phyloP scores from a whole-genome alignment of 1,140 invertebrate genomes.

The Drosophila triauraria region DNA sequence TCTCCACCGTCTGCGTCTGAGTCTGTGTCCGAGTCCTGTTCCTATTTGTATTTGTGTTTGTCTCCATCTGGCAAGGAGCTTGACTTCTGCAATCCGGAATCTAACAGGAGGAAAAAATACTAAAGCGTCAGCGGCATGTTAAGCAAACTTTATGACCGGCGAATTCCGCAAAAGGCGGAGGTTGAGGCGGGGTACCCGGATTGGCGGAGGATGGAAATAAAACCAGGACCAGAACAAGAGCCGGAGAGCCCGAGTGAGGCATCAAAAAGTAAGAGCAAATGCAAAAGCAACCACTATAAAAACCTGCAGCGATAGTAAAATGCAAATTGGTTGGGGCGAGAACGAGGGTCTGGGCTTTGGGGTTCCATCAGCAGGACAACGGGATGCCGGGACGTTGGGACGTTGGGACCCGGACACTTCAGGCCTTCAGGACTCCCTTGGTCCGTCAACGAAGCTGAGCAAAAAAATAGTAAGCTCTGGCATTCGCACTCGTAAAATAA shows the following conservation, averaged over 20 bases:
- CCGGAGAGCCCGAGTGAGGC: slow-evolving; percentile 63
- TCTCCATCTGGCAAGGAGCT: slow-evolving; percentile 69
- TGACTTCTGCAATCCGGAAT: slow-evolving; percentile 78
- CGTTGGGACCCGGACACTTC: slow-evolving; percentile 6
- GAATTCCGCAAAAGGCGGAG: slow-evolving; percentile 34
- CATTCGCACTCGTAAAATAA: slow-evolving; percentile 83
- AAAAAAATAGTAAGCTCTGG: slow-evolving; percentile 62
- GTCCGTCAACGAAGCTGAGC: slow-evolving; percentile 47
- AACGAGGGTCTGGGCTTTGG: slow-evolving; percentile 17
- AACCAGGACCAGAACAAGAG: slow-evolving; percentile 62
- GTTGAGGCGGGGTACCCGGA: slow-evolving; percentile 8
- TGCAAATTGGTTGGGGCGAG: slow-evolving; percentile 66
- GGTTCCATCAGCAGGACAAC: slow-evolving; percentile 9
- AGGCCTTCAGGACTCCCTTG: slow-evolving; percentile 56
- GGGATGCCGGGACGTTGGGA: slow-evolving; percentile 28
- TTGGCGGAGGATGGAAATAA: slow-evolving; percentile 62
- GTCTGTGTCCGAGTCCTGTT: slow-evolving; percentile 20
- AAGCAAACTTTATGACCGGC: slow-evolving; percentile 81
- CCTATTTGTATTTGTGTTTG: slow-evolving; percentile 35
- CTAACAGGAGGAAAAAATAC: slow-evolving; percentile 60
- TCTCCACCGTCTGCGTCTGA: slow-evolving; percentile 21
- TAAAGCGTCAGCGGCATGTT: slow-evolving; percentile 72
- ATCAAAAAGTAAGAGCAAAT: slow-evolving; percentile 72
- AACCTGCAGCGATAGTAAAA: slow-evolving; percentile 81
- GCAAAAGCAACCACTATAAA: slow-evolving; percentile 76